Percentiles rank a stretch among this genome's conserved stretches.
These are phyloP conservation scores for Cichladusa arquata DNA, from an alignment of 2,113 vertebrate species.

Conservation along the genomic window DNA sequence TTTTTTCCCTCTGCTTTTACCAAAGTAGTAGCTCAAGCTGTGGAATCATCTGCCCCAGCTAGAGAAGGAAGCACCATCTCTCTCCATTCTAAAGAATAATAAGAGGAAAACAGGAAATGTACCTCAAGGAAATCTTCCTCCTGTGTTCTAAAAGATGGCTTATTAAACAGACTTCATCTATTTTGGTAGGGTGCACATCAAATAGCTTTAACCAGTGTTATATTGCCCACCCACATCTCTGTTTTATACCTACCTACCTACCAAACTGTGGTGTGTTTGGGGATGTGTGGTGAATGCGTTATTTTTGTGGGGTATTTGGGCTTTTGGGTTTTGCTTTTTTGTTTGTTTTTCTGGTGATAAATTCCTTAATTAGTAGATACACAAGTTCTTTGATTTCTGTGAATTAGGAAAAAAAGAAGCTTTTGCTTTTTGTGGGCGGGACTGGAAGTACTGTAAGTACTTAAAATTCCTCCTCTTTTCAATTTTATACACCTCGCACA, in stretches of 20 bases:
- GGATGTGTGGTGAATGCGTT: not conserved
- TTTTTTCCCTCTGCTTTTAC: not conserved
- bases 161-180: not conserved
- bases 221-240: not conserved
- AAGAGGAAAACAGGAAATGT: not conserved
- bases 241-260: not conserved
- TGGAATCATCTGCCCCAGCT: not conserved
- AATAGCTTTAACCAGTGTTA: not conserved
- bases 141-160: not conserved
- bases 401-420: not conserved
- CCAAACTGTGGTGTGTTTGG: not conserved
- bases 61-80: not conserved
- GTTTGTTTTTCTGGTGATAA: not conserved
- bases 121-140: not conserved
- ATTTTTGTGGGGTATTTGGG: not conserved
- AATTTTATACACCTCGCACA: rapidly evolving
- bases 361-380: not conserved
- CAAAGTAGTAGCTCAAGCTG: not conserved
- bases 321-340: not conserved
- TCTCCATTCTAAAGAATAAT: not conserved
- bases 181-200: not conserved
- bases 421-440: not conserved
- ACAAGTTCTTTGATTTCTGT: not conserved
- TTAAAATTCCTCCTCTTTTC: not conserved
- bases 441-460: not conserved